Evolutionary conservation across 2,888 invertebrate species (phyloP).

Genomic region (Chelonus formosanus): DNA sequence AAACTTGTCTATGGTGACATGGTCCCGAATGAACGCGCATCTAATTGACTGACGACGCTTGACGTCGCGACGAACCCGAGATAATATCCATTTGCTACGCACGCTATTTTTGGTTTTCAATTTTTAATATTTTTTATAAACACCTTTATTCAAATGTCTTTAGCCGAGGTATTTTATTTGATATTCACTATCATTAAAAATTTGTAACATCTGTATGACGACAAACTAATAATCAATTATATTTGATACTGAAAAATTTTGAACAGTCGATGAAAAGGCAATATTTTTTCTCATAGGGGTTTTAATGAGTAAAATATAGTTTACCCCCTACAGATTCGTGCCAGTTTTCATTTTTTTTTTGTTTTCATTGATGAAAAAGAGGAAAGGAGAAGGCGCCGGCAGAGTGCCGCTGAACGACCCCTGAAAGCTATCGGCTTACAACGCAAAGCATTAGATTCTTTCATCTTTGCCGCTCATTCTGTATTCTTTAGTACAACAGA

Average conservation of each 20-base stretch:
- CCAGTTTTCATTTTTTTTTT: slow-evolving; percentile 1
- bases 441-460: slow-evolving; percentile 16
- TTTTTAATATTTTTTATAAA: slow-evolving; percentile 3
- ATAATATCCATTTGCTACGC: slow-evolving; percentile 58
- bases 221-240: too few species aligned
- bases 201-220: background rate
- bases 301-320: background rate
- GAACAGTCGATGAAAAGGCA: background rate
- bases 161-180: too few species aligned
- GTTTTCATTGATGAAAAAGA: slow-evolving; percentile 2
- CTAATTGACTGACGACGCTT: slow-evolving; percentile 60
- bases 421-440: slow-evolving; percentile 21
- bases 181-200: background rate
- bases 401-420: slow-evolving; percentile 21
- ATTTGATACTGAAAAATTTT: too few species aligned
- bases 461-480: slow-evolving; percentile 19
- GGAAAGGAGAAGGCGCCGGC: slow-evolving; percentile 18
- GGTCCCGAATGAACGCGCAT: slow-evolving; percentile 48
- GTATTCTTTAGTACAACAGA: background rate
- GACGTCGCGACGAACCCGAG: slow-evolving; percentile 54
- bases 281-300: background rate
- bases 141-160: background rate
- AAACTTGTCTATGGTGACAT: slow-evolving; percentile 30
- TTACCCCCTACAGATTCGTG: background rate
- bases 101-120: slow-evolving; percentile 53